phyloP scores from a whole-genome alignment of 2,113 vertebrate species.

The Pachypanchax playfairii region DNA sequence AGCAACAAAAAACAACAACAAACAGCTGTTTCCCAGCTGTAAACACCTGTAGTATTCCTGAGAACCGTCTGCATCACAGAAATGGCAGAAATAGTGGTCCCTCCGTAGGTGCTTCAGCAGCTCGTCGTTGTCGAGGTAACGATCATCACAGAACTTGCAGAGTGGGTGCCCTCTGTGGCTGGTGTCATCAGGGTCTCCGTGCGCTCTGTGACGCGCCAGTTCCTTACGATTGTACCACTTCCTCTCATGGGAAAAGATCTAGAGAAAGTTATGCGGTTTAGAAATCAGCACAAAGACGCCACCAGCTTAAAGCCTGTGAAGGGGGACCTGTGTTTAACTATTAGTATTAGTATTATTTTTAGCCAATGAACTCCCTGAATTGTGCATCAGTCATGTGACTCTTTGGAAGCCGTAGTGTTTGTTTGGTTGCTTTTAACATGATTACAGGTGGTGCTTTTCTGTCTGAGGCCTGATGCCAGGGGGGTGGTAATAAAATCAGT shows the following conservation, averaged over 20 bases:
- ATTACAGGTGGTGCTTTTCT: too few relatives aligned
- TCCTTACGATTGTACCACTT: constrained; percentile 98
- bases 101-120: constrained; percentile 92
- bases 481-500: too few relatives aligned
- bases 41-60: constrained; percentile 96
- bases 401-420: too few relatives aligned
- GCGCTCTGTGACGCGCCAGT: constrained; percentile 90
- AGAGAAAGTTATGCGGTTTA: neutral
- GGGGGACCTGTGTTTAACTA: too few relatives aligned
- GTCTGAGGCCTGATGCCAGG: too few relatives aligned
- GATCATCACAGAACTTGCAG: constrained; percentile 96
- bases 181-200: constrained; percentile 94
- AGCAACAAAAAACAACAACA: neutral
- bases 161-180: constrained; percentile 96
- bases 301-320: neutral
- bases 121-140: constrained; percentile 96
- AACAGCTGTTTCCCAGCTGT: neutral
- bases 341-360: too few relatives aligned
- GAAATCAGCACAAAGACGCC: neutral
- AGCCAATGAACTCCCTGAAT: too few relatives aligned
- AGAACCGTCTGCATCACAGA: constrained; percentile 94
- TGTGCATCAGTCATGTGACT: too few relatives aligned
- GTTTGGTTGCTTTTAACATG: too few relatives aligned
- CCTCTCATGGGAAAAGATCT: constrained; percentile 94
- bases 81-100: constrained; percentile 98